Evolutionary conservation across 2,888 invertebrate genomes (phyloP).

Genomic region (Meliscaeva auricollis): DNA sequence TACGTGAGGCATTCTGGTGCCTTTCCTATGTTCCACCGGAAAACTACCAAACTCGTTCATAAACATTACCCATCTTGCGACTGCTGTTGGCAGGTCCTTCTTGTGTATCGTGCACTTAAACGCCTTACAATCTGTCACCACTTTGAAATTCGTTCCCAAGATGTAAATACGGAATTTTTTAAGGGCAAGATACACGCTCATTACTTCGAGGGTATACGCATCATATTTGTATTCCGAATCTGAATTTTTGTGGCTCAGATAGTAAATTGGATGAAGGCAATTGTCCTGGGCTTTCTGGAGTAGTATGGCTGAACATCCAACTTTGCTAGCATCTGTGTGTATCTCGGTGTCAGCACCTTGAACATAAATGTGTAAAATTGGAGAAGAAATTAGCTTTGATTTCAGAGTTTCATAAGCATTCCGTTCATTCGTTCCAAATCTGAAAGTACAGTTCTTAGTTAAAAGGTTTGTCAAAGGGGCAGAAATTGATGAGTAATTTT

Average conservation of each 20-base stretch:
- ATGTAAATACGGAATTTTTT: slow-evolving; percentile 4
- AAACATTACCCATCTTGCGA: slow-evolving; percentile 11
- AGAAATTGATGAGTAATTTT: slow-evolving; percentile 10
- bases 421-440: slow-evolving; percentile 5
- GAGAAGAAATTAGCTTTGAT: neutral
- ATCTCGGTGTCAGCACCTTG: slow-evolving; percentile 2
- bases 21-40: neutral
- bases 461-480: slow-evolving; percentile 4
- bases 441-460: slow-evolving; percentile 10
- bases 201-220: neutral
- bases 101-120: no score
- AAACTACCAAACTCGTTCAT: slow-evolving; percentile 8
- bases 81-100: neutral
- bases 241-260: slow-evolving; percentile 3
- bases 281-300: neutral
- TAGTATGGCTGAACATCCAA: no score
- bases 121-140: slow-evolving; percentile 1
- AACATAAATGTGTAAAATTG: neutral
- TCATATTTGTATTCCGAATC: neutral
- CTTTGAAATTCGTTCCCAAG: neutral
- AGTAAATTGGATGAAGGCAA: neutral
- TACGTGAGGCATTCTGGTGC: slow-evolving; percentile 6
- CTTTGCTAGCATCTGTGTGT: neutral
- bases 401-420: neutral
- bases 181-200: neutral